Evolutionary conservation across 1,140 invertebrate species (phyloP), one percentile per base, ranked within the genome.

Genomic region (Pseudomyrmex gracilis): DNA sequence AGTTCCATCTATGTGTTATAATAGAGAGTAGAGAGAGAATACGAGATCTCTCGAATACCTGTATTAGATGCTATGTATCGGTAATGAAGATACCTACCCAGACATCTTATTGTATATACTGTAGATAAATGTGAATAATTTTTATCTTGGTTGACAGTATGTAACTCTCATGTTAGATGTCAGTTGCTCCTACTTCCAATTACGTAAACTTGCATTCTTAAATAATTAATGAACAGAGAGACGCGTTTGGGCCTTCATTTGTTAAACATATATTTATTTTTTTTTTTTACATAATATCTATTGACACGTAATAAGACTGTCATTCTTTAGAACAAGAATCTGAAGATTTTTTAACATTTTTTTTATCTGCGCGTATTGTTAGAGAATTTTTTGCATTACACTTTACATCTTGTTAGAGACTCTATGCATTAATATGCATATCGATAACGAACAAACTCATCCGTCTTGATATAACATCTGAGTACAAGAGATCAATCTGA

Each of bases 391-490:
- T 15, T 15, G 34, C 7, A 8, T 49, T 34, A 3, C 20, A 7
- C 7, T 13, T 10, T 17, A 34, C 22, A 20, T 43, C 8, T 55
- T 4, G 13, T 7, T 17, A 45, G 67, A 13, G 24, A 67, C 5
- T 15, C 13, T 15, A 4, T 67, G 51, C 13, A 34, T 53, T 12
- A 47, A 43, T 43, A 2, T 20, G 2, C 61, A 22, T 24, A 22
- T 24, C 45, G 47, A 17, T 49, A 67, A 77, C 55, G 47, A 51
- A 22, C 47, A 67, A 43, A 34, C 24, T 34, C 34, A 34, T 34
- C 0, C 5, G 12, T 17, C 34, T 68, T 67, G 68, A 77, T 77
- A 77, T 77, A 55, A 77, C 61, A 55, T 55, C 55, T 67, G 34
- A 34, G 63, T 45, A 77, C 34, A 55, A 7, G n/a, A 34, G 34